These are phyloP conservation scores for Galemys pyrenaicus DNA, from an alignment of 2,113 vertebrate genomes.

Conservation along the genomic window DNA sequence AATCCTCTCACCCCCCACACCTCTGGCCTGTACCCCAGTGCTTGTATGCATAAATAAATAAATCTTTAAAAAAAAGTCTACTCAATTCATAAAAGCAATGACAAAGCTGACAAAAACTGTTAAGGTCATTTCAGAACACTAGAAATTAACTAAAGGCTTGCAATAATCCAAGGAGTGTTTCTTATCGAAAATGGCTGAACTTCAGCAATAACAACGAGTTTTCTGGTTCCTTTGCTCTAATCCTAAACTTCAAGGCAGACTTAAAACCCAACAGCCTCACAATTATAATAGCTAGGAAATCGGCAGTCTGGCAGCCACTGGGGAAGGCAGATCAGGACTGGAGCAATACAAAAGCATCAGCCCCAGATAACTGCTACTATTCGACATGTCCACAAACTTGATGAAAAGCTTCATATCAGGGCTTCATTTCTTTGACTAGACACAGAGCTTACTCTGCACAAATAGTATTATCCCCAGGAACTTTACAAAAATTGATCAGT, in stretches of 20 bases:
- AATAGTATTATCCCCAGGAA: not conserved
- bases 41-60: too few relatives aligned
- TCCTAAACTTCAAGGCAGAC: not conserved
- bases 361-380: not conserved
- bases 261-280: not conserved
- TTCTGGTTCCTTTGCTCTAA: not conserved
- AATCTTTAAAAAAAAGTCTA: too few relatives aligned
- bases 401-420: not conserved
- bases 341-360: not conserved
- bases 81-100: not conserved
- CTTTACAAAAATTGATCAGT: slow-evolving; percentile 19
- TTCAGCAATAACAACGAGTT: not conserved
- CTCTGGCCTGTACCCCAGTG: too few relatives aligned
- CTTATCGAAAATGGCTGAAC: not conserved
- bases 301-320: not conserved
- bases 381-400: not conserved
- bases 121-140: slow-evolving; percentile 7
- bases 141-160: slow-evolving; percentile 2
- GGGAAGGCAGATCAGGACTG: not conserved
- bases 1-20: too few relatives aligned
- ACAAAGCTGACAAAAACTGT: not conserved
- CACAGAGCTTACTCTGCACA: not conserved
- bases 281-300: not conserved
- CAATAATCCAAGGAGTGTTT: not conserved
- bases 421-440: not conserved